These are phyloP conservation scores for Poecile atricapillus DNA, from an alignment of 2,113 vertebrate species.

Conservation along the genomic window DNA sequence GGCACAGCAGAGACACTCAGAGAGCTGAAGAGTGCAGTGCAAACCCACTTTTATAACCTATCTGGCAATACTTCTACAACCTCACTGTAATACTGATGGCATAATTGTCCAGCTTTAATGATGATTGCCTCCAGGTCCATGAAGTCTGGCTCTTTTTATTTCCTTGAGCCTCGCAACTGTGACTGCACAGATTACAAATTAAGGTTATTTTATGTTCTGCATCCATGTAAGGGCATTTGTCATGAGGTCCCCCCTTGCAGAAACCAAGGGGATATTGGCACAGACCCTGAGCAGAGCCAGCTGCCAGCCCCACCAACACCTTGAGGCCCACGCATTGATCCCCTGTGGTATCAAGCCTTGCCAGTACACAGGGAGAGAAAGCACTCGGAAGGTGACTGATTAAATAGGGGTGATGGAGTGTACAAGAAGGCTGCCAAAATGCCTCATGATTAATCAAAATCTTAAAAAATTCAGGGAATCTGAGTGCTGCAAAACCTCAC, in stretches of 20 bases:
- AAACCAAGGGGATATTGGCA: neutral
- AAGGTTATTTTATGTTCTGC: neutral
- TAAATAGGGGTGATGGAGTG: conserved; percentile 18
- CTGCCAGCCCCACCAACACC: neutral
- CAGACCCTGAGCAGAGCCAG: neutral
- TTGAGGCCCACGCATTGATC: neutral
- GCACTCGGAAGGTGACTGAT: conserved; percentile 30
- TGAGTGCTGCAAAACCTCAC: conserved; percentile 51
- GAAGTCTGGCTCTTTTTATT: neutral
- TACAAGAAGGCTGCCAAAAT: conserved; percentile 44
- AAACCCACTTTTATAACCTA: neutral
- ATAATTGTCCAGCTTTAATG: neutral
- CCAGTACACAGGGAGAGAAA: neutral
- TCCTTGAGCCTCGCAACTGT: neutral
- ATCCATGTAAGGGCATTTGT: neutral
- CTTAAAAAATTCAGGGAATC: conserved; percentile 43
- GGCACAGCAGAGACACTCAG: neutral
- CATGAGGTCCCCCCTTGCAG: neutral
- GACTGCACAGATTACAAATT: neutral
- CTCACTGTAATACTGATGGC: neutral
- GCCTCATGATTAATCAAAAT: conserved; percentile 63
- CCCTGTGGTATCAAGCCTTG: neutral
- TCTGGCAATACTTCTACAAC: neutral
- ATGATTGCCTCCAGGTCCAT: neutral
- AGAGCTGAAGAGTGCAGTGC: neutral